phyloP scores from a whole-genome alignment of 1,140 invertebrate species.

The Macrobrachium nipponense region DNA sequence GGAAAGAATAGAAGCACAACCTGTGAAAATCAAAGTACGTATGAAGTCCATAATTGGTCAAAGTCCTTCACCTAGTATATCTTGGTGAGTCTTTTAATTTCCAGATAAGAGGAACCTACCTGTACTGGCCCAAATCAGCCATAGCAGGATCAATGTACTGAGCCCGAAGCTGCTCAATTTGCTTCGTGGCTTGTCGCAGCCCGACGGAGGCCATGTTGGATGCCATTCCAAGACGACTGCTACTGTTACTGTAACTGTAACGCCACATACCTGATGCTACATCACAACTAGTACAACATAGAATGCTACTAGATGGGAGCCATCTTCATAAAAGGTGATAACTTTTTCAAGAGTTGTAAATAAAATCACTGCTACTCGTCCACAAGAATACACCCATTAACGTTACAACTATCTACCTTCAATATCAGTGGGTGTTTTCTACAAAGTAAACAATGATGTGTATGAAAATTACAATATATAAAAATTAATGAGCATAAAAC shows the following conservation, averaged over 20 bases:
- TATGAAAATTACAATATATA: too few species aligned
- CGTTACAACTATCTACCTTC: too few species aligned
- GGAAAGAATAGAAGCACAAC: too few species aligned
- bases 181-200: constrained; percentile 47
- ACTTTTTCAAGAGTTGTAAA: too few species aligned
- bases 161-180: constrained; percentile 45
- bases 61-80: neutral
- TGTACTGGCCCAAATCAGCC: constrained; percentile 41
- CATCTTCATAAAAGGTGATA: too few species aligned
- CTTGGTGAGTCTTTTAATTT: neutral
- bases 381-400: too few species aligned
- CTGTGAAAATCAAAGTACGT: too few species aligned
- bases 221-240: constrained; percentile 45
- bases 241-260: constrained; percentile 34
- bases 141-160: constrained; percentile 53
- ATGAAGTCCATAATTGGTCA: too few species aligned
- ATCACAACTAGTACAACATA: constrained; percentile 21
- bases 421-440: too few species aligned
- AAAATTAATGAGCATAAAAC: too few species aligned
- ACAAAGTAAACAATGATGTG: too few species aligned
- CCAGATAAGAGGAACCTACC: constrained; percentile 15
- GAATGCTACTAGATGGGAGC: neutral
- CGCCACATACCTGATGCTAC: constrained; percentile 16
- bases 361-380: too few species aligned
- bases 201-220: constrained; percentile 51